Percentiles rank a stretch among this genome's conserved stretches.
Conservation (phyloP, 1,140 invertebrate species). For the Lamellibrachia luymesi region DNA sequence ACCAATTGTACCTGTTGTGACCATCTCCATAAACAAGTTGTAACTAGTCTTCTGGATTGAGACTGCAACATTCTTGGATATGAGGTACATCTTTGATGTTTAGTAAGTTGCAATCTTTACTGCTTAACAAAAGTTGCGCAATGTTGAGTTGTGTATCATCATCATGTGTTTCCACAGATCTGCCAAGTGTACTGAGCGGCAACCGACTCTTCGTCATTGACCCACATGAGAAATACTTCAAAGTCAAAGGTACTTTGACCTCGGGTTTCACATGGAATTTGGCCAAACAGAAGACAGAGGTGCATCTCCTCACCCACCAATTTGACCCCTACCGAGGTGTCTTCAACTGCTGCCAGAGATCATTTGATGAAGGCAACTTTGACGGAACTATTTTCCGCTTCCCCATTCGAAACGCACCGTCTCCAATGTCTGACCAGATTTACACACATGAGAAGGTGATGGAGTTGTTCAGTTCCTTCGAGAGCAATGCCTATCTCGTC, state of each 20-base stretch:
- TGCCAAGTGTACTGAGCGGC: conserved; percentile 43
- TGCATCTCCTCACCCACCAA: background rate
- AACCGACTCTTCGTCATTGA: conserved; percentile 40
- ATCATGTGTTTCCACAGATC: conserved; percentile 32
- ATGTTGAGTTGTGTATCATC: background rate
- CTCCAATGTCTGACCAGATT: conserved; percentile 15
- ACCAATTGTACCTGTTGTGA: too few relatives aligned
- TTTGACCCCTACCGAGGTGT: background rate
- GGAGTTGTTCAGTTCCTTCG: conserved; percentile 25
- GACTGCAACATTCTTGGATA: too few relatives aligned
- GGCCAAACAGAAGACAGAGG: background rate
- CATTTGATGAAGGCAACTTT: background rate
- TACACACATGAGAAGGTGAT: conserved; percentile 26
- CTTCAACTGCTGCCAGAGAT: background rate
- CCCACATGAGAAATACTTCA: conserved; percentile 35
- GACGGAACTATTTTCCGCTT: conserved; percentile 31
- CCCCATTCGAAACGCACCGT: conserved; percentile 22
- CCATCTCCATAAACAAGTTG: too few relatives aligned
- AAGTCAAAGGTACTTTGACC: conserved; percentile 15
- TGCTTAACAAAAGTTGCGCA: too few relatives aligned
- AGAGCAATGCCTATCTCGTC: conserved; percentile 26
- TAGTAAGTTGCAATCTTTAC: too few relatives aligned
- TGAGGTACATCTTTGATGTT: too few relatives aligned
- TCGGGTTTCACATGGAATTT: conserved; percentile 28
- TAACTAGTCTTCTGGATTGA: too few relatives aligned